Base-by-base conservation (phyloP, 2,888 invertebrate species). In the Caenorhabditis wallacei region DNA sequence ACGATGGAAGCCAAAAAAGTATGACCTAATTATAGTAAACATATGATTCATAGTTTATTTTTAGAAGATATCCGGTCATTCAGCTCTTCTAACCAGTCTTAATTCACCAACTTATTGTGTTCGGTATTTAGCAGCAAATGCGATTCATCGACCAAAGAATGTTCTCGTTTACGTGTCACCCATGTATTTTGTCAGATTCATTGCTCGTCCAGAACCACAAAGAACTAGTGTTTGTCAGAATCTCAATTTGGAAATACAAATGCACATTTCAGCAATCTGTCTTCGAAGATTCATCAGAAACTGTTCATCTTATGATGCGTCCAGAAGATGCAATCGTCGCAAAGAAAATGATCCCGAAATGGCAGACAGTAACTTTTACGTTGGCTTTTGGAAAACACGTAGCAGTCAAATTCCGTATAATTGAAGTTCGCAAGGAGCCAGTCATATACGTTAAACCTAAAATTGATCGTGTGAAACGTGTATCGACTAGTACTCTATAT, bases 291-390 rank as follows among this genome's bases (percentile, higher is more conserved):
- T 22, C 35, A 13, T 68, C 78, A 2, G 79, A 80, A 56, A 46
- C 26, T 2, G 80, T 83, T 1, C 26, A 30, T 5, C 54, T 83
- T 1, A 35, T 83, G 68, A 48, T 80, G 68, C 30, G 51, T 30
- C 83, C 83, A 0, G 75, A 80, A 10, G 68, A 37, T 20, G 71
- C 83, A 20, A 48, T 53, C 0, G 53, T 59, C 4, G 79, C 83
- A 0, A 59, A 75, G 30, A 74, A 64, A 43, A 69, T 83, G 74
- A 7, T 83, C 5, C 83, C 83, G 30, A 70, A 66, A 35, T 83
- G 83, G 83, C 74, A 80, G 18, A 80, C 80, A 8, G 79, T 83
- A 26, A 83, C 83, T 35, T 75, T 83, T 48, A 83, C 83, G 0
- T 59, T 83, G 40, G 83, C 83, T 3, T 80, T 72, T 43, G 83